Evolutionary conservation across 2,888 invertebrate genomes (phyloP), one percentile per base, ranked within the genome.

Genomic region (Bellardia pandia): DNA sequence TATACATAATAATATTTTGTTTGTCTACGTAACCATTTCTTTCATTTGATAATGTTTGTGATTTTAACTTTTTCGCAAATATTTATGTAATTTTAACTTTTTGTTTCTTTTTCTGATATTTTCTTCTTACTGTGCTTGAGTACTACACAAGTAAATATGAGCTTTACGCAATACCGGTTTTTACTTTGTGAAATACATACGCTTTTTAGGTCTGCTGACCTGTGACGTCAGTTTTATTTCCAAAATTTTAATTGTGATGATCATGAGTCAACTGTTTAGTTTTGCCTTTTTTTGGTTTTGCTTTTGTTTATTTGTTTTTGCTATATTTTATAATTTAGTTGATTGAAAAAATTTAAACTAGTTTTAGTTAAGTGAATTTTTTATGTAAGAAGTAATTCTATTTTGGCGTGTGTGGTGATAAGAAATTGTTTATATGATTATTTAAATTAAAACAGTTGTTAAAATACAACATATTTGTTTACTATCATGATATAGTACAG

Each of bases 151-250:
- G 30, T 30, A 30, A 9, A 30, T 58, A 58, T 11, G 5, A 30
- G 30, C 23, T 82, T 82, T 62, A 58, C 68, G 68, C 81, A 82
- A 75, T 58, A 23, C 60, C 13, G 13, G 14, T 45, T 62, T 51
- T 40, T 60, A 33, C 7, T 71, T 69, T 58, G 23, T 71, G 62
- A 72, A 64, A 64, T 56, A 68, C 16, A 3, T 56, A 30, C 30
- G 11, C 16, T 45, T 74, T 66, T n/a, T 16, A 64, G 60, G 72
- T 84, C 77, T 78, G 84, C 81, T 76, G 77, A 86, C 64, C 68
- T 60, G 23, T 79, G 74, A 76, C 74, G 72, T 83, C 64, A 75
- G 72, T 75, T 69, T 33, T 53, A 13, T 66, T 81, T 62, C 40
- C 64, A 74, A 80, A 80, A n/a, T 23, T 56, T 74, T 56, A 58